Base-by-base conservation (phyloP, 2,113 vertebrate genomes). In the Ia io region DNA sequence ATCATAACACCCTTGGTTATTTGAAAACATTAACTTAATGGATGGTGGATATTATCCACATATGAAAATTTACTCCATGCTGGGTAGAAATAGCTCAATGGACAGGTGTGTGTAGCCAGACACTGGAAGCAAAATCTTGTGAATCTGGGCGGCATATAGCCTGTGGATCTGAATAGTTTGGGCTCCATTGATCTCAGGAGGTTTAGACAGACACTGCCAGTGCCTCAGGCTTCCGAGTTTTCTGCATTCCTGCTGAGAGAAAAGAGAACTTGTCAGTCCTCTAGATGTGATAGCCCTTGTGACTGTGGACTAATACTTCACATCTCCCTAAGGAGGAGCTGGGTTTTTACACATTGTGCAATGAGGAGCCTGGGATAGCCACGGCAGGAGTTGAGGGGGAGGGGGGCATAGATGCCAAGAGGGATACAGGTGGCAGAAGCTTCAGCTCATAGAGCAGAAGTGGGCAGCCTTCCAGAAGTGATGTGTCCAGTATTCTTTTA, bases 381-480 rank as follows among this genome's bases (percentile, higher is more conserved):
- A 32, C 28, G 70, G 56, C 23, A 59, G 22, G 56, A 23, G 22
- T 25, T 59, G 25, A 9, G 59, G 23, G 59, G 59, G 9, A 2
- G 10, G 23, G n/a, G 25, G 53, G 13, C 91, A 53, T 17, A 86
- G 35, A 59, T 93, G 76, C 86, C 61, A 47, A 86, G 49, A 84
- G 56, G 86, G 63, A 28, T 82, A 91, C 86, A 91, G 91, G 91
- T 96, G 93, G 76, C 79, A 82, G 56, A 91, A 91, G 74, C 76
- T 77, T 47, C 28, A 44, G 13, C 83, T 74, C 17, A 9, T n/a
- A 42, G 91, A 83, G 47, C 76, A 53, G 67, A 90, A 84, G 42
- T 67, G 84, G 94, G 88, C 94, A 74, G 73, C 56, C 32, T 92
- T 95, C 88, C 83, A 96, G 67, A 92, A 92, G 63, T 25, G 87